Conservation (phyloP, 2,888 invertebrate genomes). For the Trichopria drosophilae region DNA sequence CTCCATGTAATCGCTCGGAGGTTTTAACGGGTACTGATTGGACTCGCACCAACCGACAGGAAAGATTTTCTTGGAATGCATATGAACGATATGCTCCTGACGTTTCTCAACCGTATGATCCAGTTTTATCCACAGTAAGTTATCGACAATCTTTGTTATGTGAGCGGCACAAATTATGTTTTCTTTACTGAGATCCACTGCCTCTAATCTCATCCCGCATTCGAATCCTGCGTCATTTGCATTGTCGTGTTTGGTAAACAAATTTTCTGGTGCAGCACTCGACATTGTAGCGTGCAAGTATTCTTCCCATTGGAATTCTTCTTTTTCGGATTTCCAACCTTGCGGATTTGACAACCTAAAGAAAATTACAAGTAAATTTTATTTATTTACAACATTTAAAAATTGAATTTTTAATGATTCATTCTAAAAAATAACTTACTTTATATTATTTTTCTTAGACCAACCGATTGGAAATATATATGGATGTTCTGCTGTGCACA, state of each 20-base stretch:
- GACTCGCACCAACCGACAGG: conserved; percentile 78
- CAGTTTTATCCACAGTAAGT: conserved; percentile 69
- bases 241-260: conserved; percentile 59
- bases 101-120: conserved; percentile 62
- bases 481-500: conserved; percentile 65
- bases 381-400: conserved; percentile 8
- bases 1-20: conserved; percentile 58
- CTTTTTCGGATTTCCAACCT: conserved; percentile 59
- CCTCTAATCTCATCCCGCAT: conserved; percentile 70
- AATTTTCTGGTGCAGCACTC: conserved; percentile 61
- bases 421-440: conserved; percentile 36
- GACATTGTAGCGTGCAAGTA: conserved; percentile 63
- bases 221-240: conserved; percentile 62
- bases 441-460: conserved; percentile 60
- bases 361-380: not conserved
- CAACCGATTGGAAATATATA: conserved; percentile 69
- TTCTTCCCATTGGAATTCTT: conserved; percentile 65
- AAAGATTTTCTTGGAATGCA: conserved; percentile 68
- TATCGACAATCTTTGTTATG: conserved; percentile 64
- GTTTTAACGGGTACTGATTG: conserved; percentile 68
- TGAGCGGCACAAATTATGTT: conserved; percentile 71
- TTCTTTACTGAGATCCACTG: conserved; percentile 68
- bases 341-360: conserved; percentile 51
- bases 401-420: not conserved
- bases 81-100: conserved; percentile 60